Base-by-base conservation (phyloP, 1,140 invertebrate species). In the Adoxophyes honmai region DNA sequence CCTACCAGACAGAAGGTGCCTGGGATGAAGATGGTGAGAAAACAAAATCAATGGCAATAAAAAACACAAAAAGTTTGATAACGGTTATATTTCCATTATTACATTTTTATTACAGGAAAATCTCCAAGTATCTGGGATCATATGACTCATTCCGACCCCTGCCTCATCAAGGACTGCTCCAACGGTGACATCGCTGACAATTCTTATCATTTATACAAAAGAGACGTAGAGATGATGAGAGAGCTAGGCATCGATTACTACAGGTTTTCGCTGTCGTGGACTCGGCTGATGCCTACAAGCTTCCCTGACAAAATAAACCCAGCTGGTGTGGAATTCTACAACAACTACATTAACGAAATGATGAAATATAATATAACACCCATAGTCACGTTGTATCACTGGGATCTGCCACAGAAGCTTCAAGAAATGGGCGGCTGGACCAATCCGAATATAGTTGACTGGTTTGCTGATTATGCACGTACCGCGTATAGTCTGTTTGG, bases 201-300 rank as follows among this genome's bases (percentile, higher is more conserved):
- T 36, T 75, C 70, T 2, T 73, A 58, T 35, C 55, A 66, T 42
- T 13, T 34, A 33, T 85, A 81, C 78, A 75, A 76, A 13, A 74
- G 76, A 15, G 85, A 88, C 62, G 74, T 88, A 0, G 67, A 87
- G 67, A 85, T 88, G 78, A 69, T 79, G 4, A 69, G 65, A 18
- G 79, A 88, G 14, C 42, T 88, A 21, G 77, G 84, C 33, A 81
- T 90, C 0, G 70, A 82, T 37, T 73, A 83, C 48, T 92, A 92
- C 66, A 85, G 92, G 5, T 92, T 93, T 70, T 93, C 93, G 0
- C 68, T 93, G 39, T 90, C 92, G 13, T 93, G 93, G 93, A 65
- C 92, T 0, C 78, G 92, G 57, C 82, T 93, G 14, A 64, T 92
- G 1, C 91, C 92, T 1, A 82, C 82, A 55, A 92, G 92, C 16